Base-by-base conservation (phyloP, 2,113 vertebrate species). In the Delphinus delphis region DNA sequence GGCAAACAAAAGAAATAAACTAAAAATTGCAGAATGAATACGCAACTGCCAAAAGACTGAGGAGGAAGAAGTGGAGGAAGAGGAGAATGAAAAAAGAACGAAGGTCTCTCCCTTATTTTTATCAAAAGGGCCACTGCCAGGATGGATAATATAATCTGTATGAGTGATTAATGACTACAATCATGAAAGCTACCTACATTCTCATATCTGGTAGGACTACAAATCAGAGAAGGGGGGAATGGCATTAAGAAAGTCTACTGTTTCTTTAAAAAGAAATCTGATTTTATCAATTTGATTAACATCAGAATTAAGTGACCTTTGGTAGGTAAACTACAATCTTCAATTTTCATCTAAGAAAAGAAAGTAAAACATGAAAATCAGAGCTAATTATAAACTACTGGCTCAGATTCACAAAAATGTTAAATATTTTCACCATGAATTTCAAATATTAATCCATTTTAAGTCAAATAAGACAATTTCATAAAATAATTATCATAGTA, bases 281-380 rank as follows among this genome's bases (percentile, higher is more conserved):
- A 95, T 92, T 85, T 79, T 80, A 81, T 84, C 60, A 76, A 88
- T 83, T 90, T 87, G 50, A 84, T 70, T 94, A 77, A 41, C 36
- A 88, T 28, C 62, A 94, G 81, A 84, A 95, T 90, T 81, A 85
- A 77, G 33, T 85, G 47, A 80, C 36, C 8, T 68, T 6, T 95
- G 63, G 50, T 62, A 94, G 67, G 36, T 88, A 94, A 93, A 93
- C 20, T 85, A 91, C 14, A 25, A 83, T 86, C 10, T 96, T 53
- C 50, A 85, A 93, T 67, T 92, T 96, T 85, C 62, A 82, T 47
- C 36, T 53, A 93, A 84, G 65, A 84, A 74, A 97, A 71, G 25
- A 83, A 15, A 92, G 55, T 62, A 87, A 93, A 91, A 33, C 38
- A 95, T 41, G 20, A 93, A 88, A 93, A 87, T 68, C 25, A 82